Percentiles rank a stretch among this genome's conserved stretches.
phyloP scores from a whole-genome alignment of 2,888 invertebrate genomes.

The Erebia palarica region DNA sequence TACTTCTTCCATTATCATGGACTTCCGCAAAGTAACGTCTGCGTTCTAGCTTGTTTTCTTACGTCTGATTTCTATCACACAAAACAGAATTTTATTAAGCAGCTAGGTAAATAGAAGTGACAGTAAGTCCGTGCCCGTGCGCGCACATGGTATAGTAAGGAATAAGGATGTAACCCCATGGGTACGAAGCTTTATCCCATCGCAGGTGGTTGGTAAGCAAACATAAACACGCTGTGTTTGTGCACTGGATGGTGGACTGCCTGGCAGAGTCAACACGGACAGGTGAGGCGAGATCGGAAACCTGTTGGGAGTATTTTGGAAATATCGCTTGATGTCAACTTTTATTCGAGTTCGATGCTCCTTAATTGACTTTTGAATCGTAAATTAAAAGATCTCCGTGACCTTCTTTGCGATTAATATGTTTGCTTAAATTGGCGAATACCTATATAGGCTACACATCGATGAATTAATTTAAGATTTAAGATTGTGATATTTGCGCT shows the following conservation, averaged over 20 bases:
- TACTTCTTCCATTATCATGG: too few species aligned
- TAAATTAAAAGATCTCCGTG: conserved; percentile 15
- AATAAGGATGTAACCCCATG: conserved; percentile 33
- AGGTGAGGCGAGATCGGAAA: conserved; percentile 40
- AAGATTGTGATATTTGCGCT: not conserved
- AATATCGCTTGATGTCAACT: conserved; percentile 30
- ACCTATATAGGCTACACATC: not conserved
- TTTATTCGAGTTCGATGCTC: conserved; percentile 33
- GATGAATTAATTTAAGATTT: too few species aligned
- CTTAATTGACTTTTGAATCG: conserved; percentile 20
- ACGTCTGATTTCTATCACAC: too few species aligned
- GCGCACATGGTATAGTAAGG: too few species aligned
- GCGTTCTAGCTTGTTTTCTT: too few species aligned
- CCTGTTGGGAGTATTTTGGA: conserved; percentile 36
- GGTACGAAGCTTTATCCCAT: conserved; percentile 40
- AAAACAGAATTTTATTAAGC: too few species aligned
- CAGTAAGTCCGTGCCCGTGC: too few species aligned
- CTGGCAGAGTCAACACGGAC: conserved; percentile 41
- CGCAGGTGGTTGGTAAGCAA: conserved; percentile 61
- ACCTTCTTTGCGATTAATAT: conserved; percentile 12
- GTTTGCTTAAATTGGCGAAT: not conserved
- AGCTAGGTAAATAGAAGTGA: too few species aligned
- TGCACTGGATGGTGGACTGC: conserved; percentile 41
- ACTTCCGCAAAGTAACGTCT: too few species aligned
- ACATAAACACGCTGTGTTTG: conserved; percentile 59